These are phyloP conservation scores for Heliconius congener DNA, from an alignment of 1,140 invertebrate species.

Conservation along the genomic window DNA sequence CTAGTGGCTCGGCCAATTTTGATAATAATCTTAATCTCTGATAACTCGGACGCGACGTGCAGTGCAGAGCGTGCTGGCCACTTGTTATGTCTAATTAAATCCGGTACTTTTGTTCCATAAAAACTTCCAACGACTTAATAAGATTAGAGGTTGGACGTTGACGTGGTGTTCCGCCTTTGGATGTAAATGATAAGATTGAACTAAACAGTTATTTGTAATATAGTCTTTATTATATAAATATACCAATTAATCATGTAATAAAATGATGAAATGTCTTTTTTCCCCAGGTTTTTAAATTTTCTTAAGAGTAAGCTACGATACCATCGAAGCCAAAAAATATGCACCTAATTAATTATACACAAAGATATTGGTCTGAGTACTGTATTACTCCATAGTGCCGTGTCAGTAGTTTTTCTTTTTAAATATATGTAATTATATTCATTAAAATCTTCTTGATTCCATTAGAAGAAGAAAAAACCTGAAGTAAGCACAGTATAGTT, in stretches of 20 bases:
- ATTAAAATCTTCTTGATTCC: too few species aligned
- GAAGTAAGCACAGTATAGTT: too few species aligned
- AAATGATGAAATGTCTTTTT: background rate
- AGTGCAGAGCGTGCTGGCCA: slow-evolving; percentile 11
- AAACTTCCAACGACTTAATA: slow-evolving; percentile 8
- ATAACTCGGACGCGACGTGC: background rate
- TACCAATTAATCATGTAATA: background rate
- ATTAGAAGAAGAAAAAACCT: too few species aligned
- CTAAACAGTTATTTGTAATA: slow-evolving; percentile 1
- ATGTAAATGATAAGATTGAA: background rate
- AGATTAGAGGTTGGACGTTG: slow-evolving; percentile 6
- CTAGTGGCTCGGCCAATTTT: slow-evolving; percentile 7
- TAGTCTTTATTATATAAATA: background rate
- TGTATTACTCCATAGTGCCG: background rate
- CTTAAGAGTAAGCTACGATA: too few species aligned
- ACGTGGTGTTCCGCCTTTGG: slow-evolving; percentile 3
- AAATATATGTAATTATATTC: too few species aligned
- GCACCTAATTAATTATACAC: too few species aligned
- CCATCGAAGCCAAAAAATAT: too few species aligned
- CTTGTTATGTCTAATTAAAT: slow-evolving; percentile 14
- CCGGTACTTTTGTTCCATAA: slow-evolving; percentile 13
- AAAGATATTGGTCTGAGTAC: too few species aligned
- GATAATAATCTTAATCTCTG: slow-evolving; percentile 7
- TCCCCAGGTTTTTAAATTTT: too few species aligned
- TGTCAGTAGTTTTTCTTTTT: background rate